Base-by-base conservation (phyloP, 2,797 vertebrate species). In the Rhinophrynus dorsalis region DNA sequence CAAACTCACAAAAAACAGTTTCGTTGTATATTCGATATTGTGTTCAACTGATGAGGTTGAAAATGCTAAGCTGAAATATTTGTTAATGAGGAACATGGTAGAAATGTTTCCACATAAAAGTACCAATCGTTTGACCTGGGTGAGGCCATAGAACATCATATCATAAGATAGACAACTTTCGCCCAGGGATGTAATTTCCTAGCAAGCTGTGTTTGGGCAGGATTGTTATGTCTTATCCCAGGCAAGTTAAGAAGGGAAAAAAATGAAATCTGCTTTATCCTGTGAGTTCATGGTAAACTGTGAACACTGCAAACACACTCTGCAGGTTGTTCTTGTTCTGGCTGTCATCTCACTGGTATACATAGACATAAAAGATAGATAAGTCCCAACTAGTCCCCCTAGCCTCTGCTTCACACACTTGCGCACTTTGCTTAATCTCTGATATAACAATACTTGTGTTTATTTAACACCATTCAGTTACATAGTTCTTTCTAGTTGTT, bases 131-230 rank as follows among this genome's bases (percentile, higher is more conserved):
- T 35, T 45, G 38, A 57, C 12, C 29, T 70, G 48, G 67, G 67
- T 52, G 57, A 42, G 57, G 58, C 58, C 27, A 27, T 9, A 51
- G 27, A 54, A 23, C 50, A 45, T 35, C n/a, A 23, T 21, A 32
- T 61, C 29, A 62, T 52, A 32, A 51, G 32, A 40, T 61, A 26
- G 3, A 44, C 24, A 60, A 37, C 38, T 29, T 42, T 45, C 40
- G 50, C 32, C 48, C 27, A 54, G 17, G 21, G 29, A 20, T 62
- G 10, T 62, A 33, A 70, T 70, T 70, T 62, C 12, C 50, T 67
- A 51, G 66, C 52, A 67, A 44, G 62, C 54, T 58, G 66, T 65
- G 70, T 73, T 64, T 66, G 47, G 50, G 59, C 54, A 65, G 26
- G 61, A 72, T 58, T 69, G 57, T 68, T 55, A 26, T 71, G 35